A percentile compares a stretch with the other conserved stretches of the same genome.
phyloP scores from a whole-genome alignment of 2,888 invertebrate genomes.

The Tiliacea aurago region DNA sequence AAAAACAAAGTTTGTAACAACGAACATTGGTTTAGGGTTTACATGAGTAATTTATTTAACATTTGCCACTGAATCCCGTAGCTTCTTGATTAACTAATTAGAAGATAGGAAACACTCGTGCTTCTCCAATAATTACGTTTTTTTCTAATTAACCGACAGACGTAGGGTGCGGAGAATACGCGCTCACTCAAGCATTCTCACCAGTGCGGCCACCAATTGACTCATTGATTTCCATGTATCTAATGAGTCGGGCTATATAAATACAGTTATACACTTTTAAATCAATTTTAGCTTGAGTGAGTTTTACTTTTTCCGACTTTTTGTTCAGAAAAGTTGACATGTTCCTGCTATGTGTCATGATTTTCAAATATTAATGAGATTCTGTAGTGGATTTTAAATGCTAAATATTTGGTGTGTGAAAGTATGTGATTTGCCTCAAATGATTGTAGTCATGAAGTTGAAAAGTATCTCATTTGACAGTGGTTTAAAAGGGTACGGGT shows the following conservation, averaged over 20 bases:
- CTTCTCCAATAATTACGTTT: slow-evolving; percentile 40
- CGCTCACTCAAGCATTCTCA: slow-evolving; percentile 45
- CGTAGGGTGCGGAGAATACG: slow-evolving; percentile 13
- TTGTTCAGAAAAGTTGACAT: background rate
- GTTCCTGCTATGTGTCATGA: background rate
- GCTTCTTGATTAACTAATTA: slow-evolving; percentile 17
- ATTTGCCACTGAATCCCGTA: background rate
- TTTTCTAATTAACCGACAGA: slow-evolving; percentile 37
- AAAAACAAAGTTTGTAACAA: too few relatives aligned
- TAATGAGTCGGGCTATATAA: background rate
- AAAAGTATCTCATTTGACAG: too few relatives aligned
- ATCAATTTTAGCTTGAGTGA: background rate
- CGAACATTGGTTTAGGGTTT: too few relatives aligned
- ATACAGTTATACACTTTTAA: background rate
- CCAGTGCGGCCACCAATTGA: slow-evolving; percentile 62
- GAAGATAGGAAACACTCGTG: slow-evolving; percentile 7
- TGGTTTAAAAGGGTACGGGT: too few relatives aligned
- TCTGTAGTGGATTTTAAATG: too few relatives aligned
- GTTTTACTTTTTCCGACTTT: background rate
- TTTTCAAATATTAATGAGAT: too few relatives aligned
- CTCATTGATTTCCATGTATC: slow-evolving; percentile 73
- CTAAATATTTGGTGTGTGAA: too few relatives aligned
- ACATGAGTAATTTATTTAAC: background rate
- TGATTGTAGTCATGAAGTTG: too few relatives aligned
- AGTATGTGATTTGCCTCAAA: too few relatives aligned